Conservation (phyloP, 2,797 vertebrate species). For the Gambelia wislizenii region DNA sequence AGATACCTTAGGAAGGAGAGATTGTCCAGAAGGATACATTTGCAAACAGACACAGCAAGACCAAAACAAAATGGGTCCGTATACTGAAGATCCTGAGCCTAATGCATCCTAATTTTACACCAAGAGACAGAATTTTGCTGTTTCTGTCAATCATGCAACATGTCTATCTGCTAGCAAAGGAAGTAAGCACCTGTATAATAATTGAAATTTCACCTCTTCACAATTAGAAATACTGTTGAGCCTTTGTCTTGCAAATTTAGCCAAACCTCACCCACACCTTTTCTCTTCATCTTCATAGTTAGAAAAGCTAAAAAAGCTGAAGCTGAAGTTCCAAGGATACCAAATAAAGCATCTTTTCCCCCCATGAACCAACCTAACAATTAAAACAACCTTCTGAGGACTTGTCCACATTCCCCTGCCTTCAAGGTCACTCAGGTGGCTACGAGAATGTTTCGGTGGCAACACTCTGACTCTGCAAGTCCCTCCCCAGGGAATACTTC, state of each 20-base stretch:
- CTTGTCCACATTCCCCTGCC: neutral
- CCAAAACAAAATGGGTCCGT: neutral
- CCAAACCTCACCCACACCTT: neutral
- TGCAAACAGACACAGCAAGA: neutral
- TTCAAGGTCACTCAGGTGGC: neutral
- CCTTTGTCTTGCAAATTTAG: neutral
- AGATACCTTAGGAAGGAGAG: slow-evolving; percentile 85
- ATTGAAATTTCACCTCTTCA: neutral
- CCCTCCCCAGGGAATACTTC: neutral
- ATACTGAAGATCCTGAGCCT: neutral
- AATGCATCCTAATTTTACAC: neutral
- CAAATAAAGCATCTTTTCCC: neutral
- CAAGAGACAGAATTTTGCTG: neutral
- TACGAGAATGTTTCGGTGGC: neutral
- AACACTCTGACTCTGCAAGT: neutral
- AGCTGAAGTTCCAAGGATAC: neutral
- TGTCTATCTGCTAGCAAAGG: neutral
- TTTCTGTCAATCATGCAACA: neutral
- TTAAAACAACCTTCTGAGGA: neutral
- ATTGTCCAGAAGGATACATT: neutral
- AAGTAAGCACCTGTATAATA: neutral
- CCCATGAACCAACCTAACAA: neutral
- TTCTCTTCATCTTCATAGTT: neutral
- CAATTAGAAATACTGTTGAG: neutral
- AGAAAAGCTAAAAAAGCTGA: neutral